phyloP scores from a whole-genome alignment of 2,113 vertebrate genomes.

The Daubentonia madagascariensis region DNA sequence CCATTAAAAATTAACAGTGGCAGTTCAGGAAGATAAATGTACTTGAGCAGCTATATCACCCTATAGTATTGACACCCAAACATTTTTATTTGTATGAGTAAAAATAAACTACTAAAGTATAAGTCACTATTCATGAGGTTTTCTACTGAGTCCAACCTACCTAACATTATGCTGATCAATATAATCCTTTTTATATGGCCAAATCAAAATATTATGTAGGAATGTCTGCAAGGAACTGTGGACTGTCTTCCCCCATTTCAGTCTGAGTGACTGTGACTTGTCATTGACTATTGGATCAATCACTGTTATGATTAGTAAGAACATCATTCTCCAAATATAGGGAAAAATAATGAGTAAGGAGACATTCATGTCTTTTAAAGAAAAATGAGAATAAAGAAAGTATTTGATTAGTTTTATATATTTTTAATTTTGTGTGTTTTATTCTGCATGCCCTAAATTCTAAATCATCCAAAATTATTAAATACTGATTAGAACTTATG shows the following conservation, averaged over 20 bases:
- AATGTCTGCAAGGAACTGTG: not conserved
- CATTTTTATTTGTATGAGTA: not conserved
- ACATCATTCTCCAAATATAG: not conserved
- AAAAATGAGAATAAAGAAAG: not conserved
- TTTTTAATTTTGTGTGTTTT: not conserved
- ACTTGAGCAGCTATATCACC: not conserved
- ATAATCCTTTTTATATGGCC: not conserved
- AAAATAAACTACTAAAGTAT: constrained; percentile 9
- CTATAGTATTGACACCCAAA: not conserved
- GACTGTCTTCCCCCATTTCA: not conserved
- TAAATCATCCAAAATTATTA: not conserved
- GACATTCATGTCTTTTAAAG: not conserved
- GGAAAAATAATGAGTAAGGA: not conserved
- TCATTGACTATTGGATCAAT: not conserved
- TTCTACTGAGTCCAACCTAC: not conserved
- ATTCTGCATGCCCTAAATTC: not conserved
- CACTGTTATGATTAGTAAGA: not conserved
- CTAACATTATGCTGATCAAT: not conserved
- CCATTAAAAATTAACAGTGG: not conserved
- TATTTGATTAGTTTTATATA: not conserved
- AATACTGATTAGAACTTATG: not conserved
- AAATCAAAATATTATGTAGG: not conserved
- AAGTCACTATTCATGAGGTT: not conserved
- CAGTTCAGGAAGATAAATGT: not conserved
- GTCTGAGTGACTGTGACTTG: not conserved